These are phyloP conservation scores for Psammodynastes pulverulentus DNA, from an alignment of 2,113 vertebrate genomes.

Conservation along the genomic window DNA sequence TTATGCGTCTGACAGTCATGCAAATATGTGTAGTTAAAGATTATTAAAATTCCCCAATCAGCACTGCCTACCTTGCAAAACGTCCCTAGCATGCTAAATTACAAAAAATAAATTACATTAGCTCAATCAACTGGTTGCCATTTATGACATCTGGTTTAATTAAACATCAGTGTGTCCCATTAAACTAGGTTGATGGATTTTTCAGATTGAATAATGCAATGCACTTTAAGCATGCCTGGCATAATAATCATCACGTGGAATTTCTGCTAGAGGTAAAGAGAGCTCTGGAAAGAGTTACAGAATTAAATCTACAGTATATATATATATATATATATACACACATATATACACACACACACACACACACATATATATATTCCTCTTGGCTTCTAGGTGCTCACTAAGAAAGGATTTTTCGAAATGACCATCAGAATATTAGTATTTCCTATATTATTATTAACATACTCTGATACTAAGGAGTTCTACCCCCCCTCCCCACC, in stretches of 20 bases:
- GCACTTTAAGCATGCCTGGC: background rate
- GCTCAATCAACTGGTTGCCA: slow-evolving; percentile 12
- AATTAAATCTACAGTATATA: too few relatives aligned
- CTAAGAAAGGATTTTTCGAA: too few relatives aligned
- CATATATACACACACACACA: too few relatives aligned
- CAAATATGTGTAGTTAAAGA: background rate
- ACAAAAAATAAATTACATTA: slow-evolving; percentile 20
- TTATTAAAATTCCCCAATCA: background rate
- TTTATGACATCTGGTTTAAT: slow-evolving; percentile 16
- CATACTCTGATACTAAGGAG: too few relatives aligned
- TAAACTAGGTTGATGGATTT: slow-evolving; percentile 4
- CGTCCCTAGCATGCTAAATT: slow-evolving; percentile 12
- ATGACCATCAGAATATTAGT: too few relatives aligned
- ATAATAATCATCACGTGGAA: background rate
- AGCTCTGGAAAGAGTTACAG: background rate
- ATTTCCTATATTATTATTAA: too few relatives aligned
- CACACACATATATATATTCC: too few relatives aligned
- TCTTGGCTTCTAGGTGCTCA: too few relatives aligned
- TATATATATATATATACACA: too few relatives aligned
- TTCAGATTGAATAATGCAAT: background rate
- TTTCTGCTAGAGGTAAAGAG: background rate
- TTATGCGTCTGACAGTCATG: background rate
- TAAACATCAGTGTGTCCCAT: background rate
- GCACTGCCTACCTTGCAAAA: background rate
- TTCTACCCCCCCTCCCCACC: too few relatives aligned